Evolutionary conservation across 2,888 invertebrate species (phyloP), one percentile per base, ranked within the genome.

Genomic region (Drosophila macrospina): DNA sequence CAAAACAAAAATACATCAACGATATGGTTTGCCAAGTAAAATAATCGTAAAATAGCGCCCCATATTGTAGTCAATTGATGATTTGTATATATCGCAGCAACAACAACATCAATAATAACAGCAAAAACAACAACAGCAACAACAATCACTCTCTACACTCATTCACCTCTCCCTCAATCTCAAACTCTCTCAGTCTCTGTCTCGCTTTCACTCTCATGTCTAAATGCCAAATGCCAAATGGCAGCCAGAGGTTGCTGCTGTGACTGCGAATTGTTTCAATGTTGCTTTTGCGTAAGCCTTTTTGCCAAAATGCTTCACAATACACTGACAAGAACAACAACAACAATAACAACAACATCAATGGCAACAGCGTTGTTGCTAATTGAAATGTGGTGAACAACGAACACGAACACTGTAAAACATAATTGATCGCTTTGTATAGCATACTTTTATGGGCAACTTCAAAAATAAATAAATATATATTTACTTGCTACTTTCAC

Each of bases 361-460:
- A 41, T 30, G 39, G 56, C 48, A 41, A 39, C 32, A 56, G 57
- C 24, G 30, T n/a, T 30, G 48, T 42, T 61, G 60, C 47, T 30
- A 60, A 54, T 69, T 68, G 51, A 66, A 60, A 70, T 67, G 64
- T 60, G 81, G 34, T 74, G 65, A 81, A 78, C 57, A 57, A 39
- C 85, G 87, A 84, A 76, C 80, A 79, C 73, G 75, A 77, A 85
- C 70, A 83, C 86, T 68, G 76, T 80, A 75, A 78, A 75, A 82
- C 66, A 75, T 56, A 44, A 50, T 62, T 64, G 20, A 59, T 60
- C 69, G 69, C 71, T 70, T 72, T 86, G 62, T 71, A 69, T 83
- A 88, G 83, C 83, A 83, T 83, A 83, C 88, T 74, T 79, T 82
- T 82, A 67, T 77, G 83, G 86, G 83, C 88, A 67, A 61, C 48